Conservation (phyloP, 2,797 vertebrate species). For the Apodemus agrarius region DNA sequence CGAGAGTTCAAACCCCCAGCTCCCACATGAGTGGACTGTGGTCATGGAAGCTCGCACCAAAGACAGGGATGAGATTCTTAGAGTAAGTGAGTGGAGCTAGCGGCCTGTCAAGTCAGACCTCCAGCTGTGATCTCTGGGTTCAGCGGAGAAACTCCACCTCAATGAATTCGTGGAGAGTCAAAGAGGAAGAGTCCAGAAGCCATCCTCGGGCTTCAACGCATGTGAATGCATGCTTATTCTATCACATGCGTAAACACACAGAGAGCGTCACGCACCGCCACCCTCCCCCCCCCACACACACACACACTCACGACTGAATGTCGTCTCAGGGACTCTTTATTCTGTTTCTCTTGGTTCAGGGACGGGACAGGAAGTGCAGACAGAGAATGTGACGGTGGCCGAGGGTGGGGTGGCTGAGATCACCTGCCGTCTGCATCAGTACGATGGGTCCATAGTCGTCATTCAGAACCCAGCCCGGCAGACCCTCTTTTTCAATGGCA, state of each 20-base stretch:
- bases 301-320: background rate
- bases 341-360: conserved; percentile 66
- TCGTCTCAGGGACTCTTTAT: background rate
- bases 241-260: background rate
- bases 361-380: conserved; percentile 93
- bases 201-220: background rate
- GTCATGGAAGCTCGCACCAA: background rate
- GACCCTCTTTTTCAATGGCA: conserved; percentile 97
- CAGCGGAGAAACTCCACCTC: background rate
- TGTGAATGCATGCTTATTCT: background rate
- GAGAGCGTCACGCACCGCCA: background rate
- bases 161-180: background rate
- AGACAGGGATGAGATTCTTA: no score
- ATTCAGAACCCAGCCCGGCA: conserved; percentile 96
- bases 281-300: background rate
- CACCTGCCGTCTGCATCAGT: conserved; percentile 95
- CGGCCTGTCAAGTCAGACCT: background rate
- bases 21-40: background rate
- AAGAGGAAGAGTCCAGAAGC: no score
- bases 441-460: conserved; percentile 96
- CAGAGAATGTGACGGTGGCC: conserved; percentile 95
- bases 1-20: background rate
- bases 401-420: conserved; percentile 95
- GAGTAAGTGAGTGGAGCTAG: no score
- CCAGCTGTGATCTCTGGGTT: background rate